Conservation (phyloP, 2,888 invertebrate genomes). For the Agriopis marginaria region DNA sequence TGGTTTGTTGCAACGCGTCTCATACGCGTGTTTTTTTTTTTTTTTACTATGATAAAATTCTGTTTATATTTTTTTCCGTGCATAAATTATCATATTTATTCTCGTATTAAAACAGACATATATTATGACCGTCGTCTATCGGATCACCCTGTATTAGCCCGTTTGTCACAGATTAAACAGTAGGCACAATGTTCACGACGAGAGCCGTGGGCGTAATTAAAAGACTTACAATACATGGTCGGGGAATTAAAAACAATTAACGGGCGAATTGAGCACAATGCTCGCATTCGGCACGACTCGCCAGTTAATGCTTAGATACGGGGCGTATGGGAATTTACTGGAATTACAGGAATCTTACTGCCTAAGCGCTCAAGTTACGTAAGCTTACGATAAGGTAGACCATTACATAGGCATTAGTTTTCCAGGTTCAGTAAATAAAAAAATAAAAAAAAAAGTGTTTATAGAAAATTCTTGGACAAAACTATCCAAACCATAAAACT, state of each 20-base stretch:
- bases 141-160: neutral
- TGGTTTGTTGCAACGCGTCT: too few relatives aligned
- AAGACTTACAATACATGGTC: conserved; percentile 79
- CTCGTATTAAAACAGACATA: too few relatives aligned
- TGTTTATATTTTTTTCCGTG: too few relatives aligned
- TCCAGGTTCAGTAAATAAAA: too few relatives aligned
- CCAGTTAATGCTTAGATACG: conserved; percentile 44
- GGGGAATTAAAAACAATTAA: conserved; percentile 70
- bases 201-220: conserved; percentile 81
- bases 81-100: too few relatives aligned
- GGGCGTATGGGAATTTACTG: conserved; percentile 44
- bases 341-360: conserved; percentile 27
- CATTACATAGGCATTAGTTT: too few relatives aligned
- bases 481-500: neutral
- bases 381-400: neutral
- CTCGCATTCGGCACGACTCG: conserved; percentile 71
- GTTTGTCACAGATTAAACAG: conserved; percentile 12
- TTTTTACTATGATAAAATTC: too few relatives aligned
- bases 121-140: too few relatives aligned
- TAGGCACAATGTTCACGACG: conserved; percentile 12
- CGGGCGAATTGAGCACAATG: conserved; percentile 82
- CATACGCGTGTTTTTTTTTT: too few relatives aligned
- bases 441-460: too few relatives aligned
- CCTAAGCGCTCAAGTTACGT: neutral
- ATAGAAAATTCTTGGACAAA: too few relatives aligned